Base-by-base conservation (phyloP, 1,140 invertebrate genomes). In the Adoxophyes honmai region DNA sequence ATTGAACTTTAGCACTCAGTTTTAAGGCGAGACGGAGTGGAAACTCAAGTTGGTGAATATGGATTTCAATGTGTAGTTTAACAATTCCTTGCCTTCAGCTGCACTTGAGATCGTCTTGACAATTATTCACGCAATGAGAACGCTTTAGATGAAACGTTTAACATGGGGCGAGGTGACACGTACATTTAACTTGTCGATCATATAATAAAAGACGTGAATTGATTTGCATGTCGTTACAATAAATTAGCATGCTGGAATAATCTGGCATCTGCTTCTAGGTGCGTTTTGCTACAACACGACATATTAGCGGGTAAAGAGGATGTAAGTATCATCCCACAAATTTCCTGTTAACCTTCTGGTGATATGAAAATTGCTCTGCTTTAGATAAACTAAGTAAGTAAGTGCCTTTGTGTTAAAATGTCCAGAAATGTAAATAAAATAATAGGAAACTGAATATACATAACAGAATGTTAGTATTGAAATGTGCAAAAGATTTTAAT, bases 31-130 rank as follows among this genome's bases (percentile, higher is more conserved):
- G 28, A 15, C n/a, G 44, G 4, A 9, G 15, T 34, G 38, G 28
- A 9, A 37, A 15, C 14, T 10, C 34, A 42, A 59, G 4, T 52
- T 14, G 18, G 51, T 55, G 57, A 61, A 36, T 52, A 62, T 58
- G 58, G 48, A 62, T 55, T 60, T 64, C 53, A 66, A 36, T 53
- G 42, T 59, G 51, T 61, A 60, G 63, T 64, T 67, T 70, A 66
- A 71, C 62, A 61, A 76, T 76, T 60, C 54, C 18, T 48, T 28
- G 10, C 21, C 42, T 21, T 76, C 68, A 71, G 69, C 62, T 59
- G 55, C 37, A 52, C 64, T 62, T 66, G 62, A 58, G 57, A 62
- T 16, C 60, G 57, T 60, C 65, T 62, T 33, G 66, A 59, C 58
- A 66, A 66, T 69, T 70, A 69, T 76, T 68, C 66, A 65, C 64